Base-by-base conservation (phyloP, 2,888 invertebrate genomes). In the Thereva nobilitata region DNA sequence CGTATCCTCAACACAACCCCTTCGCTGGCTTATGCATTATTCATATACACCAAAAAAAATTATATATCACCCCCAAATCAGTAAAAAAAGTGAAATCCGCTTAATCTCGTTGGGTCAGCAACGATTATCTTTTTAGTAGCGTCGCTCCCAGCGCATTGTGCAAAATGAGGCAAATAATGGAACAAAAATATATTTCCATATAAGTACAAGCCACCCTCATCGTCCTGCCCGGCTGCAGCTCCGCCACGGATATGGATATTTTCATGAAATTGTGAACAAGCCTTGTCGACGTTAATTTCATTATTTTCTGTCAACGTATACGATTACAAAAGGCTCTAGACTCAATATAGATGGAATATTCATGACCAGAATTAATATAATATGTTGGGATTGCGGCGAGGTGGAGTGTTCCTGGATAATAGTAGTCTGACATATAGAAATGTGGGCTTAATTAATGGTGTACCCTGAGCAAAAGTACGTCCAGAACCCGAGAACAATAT, bases 261-360 rank as follows among this genome's bases (percentile, higher is more conserved):
- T 37, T 53, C 50, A 47, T 59, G 61, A 41, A 50, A 61, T 61
- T 50, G 61, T 61, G 61, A 50, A 61, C 61, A 61, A 61, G 34
- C 50, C 38, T 50, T 41, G 23, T 61, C 50, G 50, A 61, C 61
- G 61, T 61, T 61, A 61, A 61, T 61, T 61, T 61, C 61, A 61
- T 61, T 61, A 61, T 61, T 61, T 61, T 61, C 61, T 61, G 61
- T 61, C 61, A 61, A 40, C 50, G 61, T 61, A 61, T 61, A 49
- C 61, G 61, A 61, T 61, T 61, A 61, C 61, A 61, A 50, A 61
- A 61, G 61, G 35, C 50, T 59, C 50, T 61, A 44, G 59, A 41
- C 50, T 38, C 41, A 44, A 40, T 10, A 34, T 4, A 37, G 41
- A 59, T 7, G 57, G 56, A 37, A n/a, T 47, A 47, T 45, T 59